A percentile compares a stretch with the other conserved stretches of the same genome.
These are phyloP conservation scores for Euzophera pinguis DNA, from an alignment of 2,888 invertebrate species.

Conservation along the genomic window DNA sequence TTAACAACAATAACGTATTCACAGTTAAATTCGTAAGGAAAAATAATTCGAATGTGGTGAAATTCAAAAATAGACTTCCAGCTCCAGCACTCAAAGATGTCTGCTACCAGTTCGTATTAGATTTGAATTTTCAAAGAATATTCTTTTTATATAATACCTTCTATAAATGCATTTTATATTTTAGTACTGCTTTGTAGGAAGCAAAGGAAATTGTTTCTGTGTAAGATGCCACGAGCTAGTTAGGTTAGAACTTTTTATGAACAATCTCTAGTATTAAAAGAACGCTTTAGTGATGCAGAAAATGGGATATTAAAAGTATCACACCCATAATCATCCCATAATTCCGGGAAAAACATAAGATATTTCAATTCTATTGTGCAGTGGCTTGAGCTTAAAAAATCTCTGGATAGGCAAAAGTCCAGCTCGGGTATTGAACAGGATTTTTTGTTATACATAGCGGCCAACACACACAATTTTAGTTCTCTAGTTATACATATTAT, in stretches of 20 bases:
- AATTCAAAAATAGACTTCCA: background rate
- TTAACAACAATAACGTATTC: no score
- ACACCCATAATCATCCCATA: no score
- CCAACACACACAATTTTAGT: no score
- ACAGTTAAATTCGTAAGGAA: no score
- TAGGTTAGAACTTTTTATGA: background rate
- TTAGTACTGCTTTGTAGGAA: background rate
- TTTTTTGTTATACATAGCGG: no score
- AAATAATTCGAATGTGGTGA: background rate
- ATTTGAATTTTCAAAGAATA: conserved; percentile 7
- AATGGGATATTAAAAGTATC: background rate
- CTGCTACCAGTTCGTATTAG: background rate
- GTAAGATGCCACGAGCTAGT: background rate
- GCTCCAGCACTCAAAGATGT: background rate
- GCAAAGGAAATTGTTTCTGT: conserved; percentile 7
- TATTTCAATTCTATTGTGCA: no score
- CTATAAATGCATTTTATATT: conserved; percentile 10
- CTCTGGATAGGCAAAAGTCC: no score
- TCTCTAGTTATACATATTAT: no score
- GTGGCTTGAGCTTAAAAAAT: no score
- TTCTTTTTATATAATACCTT: conserved; percentile 7
- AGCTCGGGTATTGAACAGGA: no score
- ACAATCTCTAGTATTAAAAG: background rate
- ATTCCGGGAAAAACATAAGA: no score
- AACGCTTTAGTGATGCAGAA: background rate